Percentiles rank a stretch among this genome's conserved stretches.
These are phyloP conservation scores for Acipenser oxyrinchus DNA, from an alignment of 2,797 vertebrate species.

Conservation along the genomic window DNA sequence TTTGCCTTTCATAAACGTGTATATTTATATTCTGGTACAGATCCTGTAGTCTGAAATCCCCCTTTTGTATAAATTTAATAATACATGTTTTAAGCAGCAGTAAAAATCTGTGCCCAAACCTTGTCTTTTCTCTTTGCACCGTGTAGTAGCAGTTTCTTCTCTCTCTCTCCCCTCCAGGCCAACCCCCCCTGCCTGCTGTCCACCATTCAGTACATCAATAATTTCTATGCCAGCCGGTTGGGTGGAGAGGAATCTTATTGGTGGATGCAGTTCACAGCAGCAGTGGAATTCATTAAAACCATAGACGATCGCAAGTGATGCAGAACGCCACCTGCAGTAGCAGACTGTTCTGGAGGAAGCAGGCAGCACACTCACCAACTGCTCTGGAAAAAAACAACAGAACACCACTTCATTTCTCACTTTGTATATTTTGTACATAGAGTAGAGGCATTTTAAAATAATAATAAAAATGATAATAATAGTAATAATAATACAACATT, in stretches of 20 bases:
- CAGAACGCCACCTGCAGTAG: conserved; percentile 46
- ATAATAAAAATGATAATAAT: conserved; percentile 45
- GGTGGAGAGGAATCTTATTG: conserved; percentile 96
- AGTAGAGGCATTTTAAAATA: conserved; percentile 47
- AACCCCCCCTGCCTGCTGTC: conserved; percentile 97
- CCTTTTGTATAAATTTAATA: too few relatives aligned
- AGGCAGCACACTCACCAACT: conserved; percentile 57
- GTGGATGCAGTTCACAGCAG: conserved; percentile 99
- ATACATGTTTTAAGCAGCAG: too few relatives aligned
- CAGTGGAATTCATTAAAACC: conserved; percentile 98
- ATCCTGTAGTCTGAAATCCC: too few relatives aligned
- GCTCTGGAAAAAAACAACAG: conserved; percentile 27
- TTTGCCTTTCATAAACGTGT: too few relatives aligned
- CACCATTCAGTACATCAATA: conserved; percentile 98
- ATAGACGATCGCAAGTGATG: conserved; percentile 96
- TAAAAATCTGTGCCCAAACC: too few relatives aligned
- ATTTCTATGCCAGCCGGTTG: conserved; percentile 91
- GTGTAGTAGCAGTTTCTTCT: neutral
- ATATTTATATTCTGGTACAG: too few relatives aligned
- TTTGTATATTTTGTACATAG: too few relatives aligned
- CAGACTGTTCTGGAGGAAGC: conserved; percentile 56
- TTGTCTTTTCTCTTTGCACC: too few relatives aligned
- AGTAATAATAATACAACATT: conserved; percentile 35
- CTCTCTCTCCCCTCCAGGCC: conserved; percentile 65
- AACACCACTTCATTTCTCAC: too few relatives aligned